Base-by-base conservation (phyloP, 2,797 vertebrate genomes). In the Tadarida brasiliensis region DNA sequence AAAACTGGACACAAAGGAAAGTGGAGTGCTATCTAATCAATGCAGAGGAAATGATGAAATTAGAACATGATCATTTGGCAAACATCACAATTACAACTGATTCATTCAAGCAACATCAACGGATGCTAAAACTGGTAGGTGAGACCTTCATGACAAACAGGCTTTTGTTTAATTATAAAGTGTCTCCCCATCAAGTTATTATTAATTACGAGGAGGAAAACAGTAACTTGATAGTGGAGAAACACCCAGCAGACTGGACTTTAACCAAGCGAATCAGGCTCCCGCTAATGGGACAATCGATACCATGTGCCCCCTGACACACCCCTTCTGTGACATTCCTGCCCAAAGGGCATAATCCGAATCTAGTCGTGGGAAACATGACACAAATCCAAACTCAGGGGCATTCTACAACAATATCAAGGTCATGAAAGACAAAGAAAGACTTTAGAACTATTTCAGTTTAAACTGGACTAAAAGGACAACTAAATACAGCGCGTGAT, bases 221-320 rank as follows among this genome's bases (percentile, higher is more conserved):
- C 14, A 49, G 20, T 54, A 28, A 24, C 63, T 82, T 82, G 17
- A 20, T 3, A 68, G 68, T 28, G 33, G 63, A 89, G 74, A 89
- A 87, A 67, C 11, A 67, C 11, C 15, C 3, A 4, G 26, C n/a
- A 83, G 17, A 51, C 19, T 61, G 57, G 74, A 87, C 33, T 39
- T 81, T 4, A 84, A 35, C 56, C 54, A 30, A 91, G 10, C 35
- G 70, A 74, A 67, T 70, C 77, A 68, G 28, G 35, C 5, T 82
- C 80, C 4, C 8, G 2, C 11, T 76, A 35, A 20, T 11, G 2
- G 0, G 24, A 39, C 11, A 24, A 44, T 28, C 7, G 0, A 2
- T 39, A 14, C 20, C 49, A 65, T 7, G 5, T 26, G 33, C 24
- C 78, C 77, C 33, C 47, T 5, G 9, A 14, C 33, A 33, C 12